These are phyloP conservation scores for Porites rus DNA, from an alignment of 92 coral and sea anemone species.

Conservation along the genomic window DNA sequence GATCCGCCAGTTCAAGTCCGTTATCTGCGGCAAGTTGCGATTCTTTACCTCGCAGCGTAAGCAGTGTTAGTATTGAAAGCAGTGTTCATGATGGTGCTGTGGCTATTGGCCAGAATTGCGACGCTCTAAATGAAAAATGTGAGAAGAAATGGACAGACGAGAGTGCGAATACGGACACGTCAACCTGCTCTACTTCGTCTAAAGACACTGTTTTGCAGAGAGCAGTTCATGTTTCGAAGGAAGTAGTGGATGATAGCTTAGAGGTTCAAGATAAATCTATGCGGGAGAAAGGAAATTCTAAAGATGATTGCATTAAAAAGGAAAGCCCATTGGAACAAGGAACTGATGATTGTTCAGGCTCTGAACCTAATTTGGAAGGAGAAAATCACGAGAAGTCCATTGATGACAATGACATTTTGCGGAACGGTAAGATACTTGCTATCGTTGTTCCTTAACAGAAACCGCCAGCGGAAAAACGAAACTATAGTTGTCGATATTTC, in stretches of 20 bases:
- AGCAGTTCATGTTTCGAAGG: background rate
- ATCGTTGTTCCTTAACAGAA: no score
- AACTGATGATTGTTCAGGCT: background rate
- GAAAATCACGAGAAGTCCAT: background rate
- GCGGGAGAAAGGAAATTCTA: background rate
- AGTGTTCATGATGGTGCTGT: conserved; percentile 42
- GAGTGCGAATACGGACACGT: conserved; percentile 29
- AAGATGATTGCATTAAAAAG: background rate
- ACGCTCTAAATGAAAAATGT: background rate
- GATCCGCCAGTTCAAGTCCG: conserved; percentile 52
- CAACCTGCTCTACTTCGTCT: conserved; percentile 29
- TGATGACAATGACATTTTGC: background rate
- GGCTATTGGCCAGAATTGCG: conserved; percentile 22
- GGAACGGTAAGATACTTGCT: conserved; percentile 3
- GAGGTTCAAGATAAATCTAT: background rate
- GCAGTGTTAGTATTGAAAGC: conserved; percentile 70
- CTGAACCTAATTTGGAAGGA: background rate
- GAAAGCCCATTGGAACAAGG: background rate
- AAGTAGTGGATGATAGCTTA: background rate
- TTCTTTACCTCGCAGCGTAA: conserved; percentile 49
- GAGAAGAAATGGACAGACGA: conserved; percentile 29
- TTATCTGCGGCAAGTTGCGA: conserved; percentile 66
- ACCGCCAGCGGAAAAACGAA: no score
- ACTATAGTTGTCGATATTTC: no score
- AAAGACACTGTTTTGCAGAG: conserved; percentile 19